A percentile compares a stretch with the other conserved stretches of the same genome.
phyloP scores from a whole-genome alignment of 2,888 invertebrate species.

The Ganaspis brasiliensis region DNA sequence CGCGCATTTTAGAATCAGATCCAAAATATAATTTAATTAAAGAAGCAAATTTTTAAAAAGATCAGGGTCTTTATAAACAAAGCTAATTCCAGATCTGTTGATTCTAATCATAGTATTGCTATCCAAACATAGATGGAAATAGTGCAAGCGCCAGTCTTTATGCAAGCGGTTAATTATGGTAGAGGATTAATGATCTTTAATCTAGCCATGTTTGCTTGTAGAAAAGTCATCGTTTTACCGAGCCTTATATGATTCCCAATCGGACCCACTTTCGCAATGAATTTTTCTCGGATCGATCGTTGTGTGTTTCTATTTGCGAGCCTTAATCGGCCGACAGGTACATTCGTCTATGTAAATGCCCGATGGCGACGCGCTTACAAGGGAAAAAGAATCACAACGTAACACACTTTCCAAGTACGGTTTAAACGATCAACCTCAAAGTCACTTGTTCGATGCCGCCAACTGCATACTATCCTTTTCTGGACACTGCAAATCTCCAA shows the following conservation, averaged over 20 bases:
- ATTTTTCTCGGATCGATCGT: slow-evolving; percentile 56
- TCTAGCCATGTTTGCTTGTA: slow-evolving; percentile 43
- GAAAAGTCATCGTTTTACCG: slow-evolving; percentile 52
- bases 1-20: too few species aligned
- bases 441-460: slow-evolving; percentile 24
- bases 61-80: too few species aligned
- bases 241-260: slow-evolving; percentile 60
- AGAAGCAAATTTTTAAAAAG: too few species aligned
- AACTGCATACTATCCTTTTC: slow-evolving; percentile 13
- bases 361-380: slow-evolving; percentile 62
- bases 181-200: slow-evolving; percentile 49
- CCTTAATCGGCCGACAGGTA: slow-evolving; percentile 63
- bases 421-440: slow-evolving; percentile 39
- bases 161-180: slow-evolving; percentile 18
- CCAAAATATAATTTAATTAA: too few species aligned
- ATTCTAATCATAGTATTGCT: neutral
- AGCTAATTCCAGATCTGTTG: too few species aligned
- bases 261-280: slow-evolving; percentile 62
- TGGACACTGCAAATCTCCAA: neutral
- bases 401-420: slow-evolving; percentile 40
- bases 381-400: slow-evolving; percentile 55
- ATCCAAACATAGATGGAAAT: neutral
- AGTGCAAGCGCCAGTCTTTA: neutral
- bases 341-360: slow-evolving; percentile 67
- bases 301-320: slow-evolving; percentile 30